Evolutionary conservation across 35 echinoderm and acorn worm species (phyloP).

Genomic region (Patiria miniata): DNA sequence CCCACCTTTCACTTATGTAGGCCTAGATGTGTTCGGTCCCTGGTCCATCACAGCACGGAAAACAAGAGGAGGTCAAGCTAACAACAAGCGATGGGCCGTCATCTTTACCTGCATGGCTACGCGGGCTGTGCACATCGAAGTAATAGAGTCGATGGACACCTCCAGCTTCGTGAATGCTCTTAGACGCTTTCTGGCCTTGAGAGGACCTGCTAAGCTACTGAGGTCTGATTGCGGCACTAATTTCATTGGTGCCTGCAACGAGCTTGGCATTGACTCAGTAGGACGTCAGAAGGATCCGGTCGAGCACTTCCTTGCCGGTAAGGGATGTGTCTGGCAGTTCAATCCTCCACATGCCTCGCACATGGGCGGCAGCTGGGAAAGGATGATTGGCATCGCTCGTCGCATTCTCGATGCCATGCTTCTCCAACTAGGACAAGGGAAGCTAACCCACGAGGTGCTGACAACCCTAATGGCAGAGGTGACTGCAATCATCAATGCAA

Average conservation of each 20-base stretch:
- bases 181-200: slow-evolving; percentile 59
- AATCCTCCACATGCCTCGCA: slow-evolving; percentile 64
- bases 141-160: slow-evolving; percentile 35
- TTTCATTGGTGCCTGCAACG: slow-evolving; percentile 58
- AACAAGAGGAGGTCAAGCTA: slow-evolving; percentile 47
- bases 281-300: slow-evolving; percentile 56
- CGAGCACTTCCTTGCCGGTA: slow-evolving; percentile 33
- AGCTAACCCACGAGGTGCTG: slow-evolving; percentile 52
- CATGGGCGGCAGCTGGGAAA: slow-evolving; percentile 55
- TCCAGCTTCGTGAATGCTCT: slow-evolving; percentile 64
- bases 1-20: slow-evolving; percentile 57
- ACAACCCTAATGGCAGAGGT: slow-evolving; percentile 29
- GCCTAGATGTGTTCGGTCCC: slow-evolving; percentile 68
- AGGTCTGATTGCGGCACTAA: slow-evolving; percentile 66
- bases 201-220: slow-evolving; percentile 68
- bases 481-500: slow-evolving; percentile 47
- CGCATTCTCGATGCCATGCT: slow-evolving; percentile 40
- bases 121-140: slow-evolving; percentile 63
- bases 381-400: slow-evolving; percentile 42
- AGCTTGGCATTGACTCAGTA: slow-evolving; percentile 49
- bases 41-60: neutral
- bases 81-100: slow-evolving; percentile 66
- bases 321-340: slow-evolving; percentile 42
- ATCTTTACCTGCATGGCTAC: slow-evolving; percentile 72
- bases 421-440: neutral